A percentile compares a stretch with the other conserved stretches of the same genome.
Evolutionary conservation across 2,113 vertebrate species (phyloP).

Genomic region (Eira barbara): DNA sequence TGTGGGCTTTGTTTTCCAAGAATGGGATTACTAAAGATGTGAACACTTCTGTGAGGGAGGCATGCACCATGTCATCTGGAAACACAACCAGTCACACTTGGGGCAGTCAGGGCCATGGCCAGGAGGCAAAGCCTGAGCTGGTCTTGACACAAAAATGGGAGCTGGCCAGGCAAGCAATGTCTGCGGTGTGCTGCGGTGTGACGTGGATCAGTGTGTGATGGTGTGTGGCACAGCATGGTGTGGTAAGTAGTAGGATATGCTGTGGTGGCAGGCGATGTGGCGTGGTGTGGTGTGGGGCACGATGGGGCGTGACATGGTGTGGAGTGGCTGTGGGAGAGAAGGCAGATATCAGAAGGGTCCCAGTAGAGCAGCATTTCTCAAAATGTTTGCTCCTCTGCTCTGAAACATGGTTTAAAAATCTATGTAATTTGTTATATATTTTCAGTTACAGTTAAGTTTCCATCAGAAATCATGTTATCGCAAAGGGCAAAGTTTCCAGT

Average conservation of each 20-base stretch:
- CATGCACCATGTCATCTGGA: fast-evolving
- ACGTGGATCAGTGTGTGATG: background rate
- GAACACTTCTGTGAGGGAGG: background rate
- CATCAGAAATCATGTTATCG: background rate
- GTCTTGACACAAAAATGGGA: background rate
- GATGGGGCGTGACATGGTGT: fast-evolving
- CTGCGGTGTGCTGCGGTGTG: fast-evolving
- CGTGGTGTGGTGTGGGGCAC: fast-evolving
- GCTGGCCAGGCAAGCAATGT: too few relatives aligned
- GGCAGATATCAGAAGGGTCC: background rate
- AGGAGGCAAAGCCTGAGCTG: too few relatives aligned
- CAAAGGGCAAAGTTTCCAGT: background rate
- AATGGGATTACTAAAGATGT: background rate
- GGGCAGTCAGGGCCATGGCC: fast-evolving
- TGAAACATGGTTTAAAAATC: background rate
- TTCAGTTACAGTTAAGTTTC: background rate
- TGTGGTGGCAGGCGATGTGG: too few relatives aligned
- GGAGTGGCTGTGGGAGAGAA: fast-evolving
- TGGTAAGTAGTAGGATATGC: fast-evolving
- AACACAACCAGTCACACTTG: background rate
- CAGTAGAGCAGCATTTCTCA: background rate
- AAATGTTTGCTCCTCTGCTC: background rate
- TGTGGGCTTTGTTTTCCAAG: background rate
- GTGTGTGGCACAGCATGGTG: fast-evolving
- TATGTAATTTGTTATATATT: background rate